Conservation (phyloP, 2,113 vertebrate genomes). For the Micronycteris hirsuta region DNA sequence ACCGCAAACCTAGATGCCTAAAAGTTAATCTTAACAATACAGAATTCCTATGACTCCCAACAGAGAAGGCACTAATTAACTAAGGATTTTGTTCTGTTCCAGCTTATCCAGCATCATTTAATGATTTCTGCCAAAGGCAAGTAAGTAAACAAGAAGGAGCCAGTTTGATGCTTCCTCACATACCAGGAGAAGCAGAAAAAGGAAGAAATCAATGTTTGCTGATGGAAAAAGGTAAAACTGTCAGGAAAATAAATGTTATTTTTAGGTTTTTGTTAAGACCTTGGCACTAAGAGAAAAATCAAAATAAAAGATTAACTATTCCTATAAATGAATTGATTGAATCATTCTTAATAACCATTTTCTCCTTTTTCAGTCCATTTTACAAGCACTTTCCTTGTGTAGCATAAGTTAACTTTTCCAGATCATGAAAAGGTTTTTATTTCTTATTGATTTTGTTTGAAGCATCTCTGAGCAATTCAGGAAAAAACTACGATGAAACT, state of each 20-base stretch:
- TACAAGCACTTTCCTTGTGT: neutral
- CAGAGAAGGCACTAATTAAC: conserved; percentile 29
- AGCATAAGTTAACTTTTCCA: conserved; percentile 14
- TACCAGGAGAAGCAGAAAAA: conserved; percentile 13
- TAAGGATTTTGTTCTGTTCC: neutral
- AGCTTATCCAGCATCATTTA: neutral
- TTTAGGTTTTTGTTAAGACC: conserved; percentile 34
- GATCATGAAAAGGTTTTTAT: conserved; percentile 1
- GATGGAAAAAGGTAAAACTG: conserved; percentile 23
- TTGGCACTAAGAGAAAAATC: conserved; percentile 9
- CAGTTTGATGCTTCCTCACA: neutral
- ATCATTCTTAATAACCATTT: conserved; percentile 31
- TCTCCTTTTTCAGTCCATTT: conserved; percentile 23
- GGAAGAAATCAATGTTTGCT: conserved; percentile 34
- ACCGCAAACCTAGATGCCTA: neutral
- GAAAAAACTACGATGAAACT: neutral
- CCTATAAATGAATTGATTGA: neutral
- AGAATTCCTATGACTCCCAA: neutral
- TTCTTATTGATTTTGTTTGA: conserved; percentile 38
- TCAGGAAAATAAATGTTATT: conserved; percentile 23
- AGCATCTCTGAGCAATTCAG: conserved; percentile 15
- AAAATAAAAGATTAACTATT: conserved; percentile 52
- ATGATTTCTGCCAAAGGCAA: conserved; percentile 46
- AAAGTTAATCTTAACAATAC: neutral
- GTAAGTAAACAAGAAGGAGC: conserved; percentile 1